Evolutionary conservation across 1,140 invertebrate species (phyloP), one percentile per base, ranked within the genome.

Genomic region (Drosophila repletoides): DNA sequence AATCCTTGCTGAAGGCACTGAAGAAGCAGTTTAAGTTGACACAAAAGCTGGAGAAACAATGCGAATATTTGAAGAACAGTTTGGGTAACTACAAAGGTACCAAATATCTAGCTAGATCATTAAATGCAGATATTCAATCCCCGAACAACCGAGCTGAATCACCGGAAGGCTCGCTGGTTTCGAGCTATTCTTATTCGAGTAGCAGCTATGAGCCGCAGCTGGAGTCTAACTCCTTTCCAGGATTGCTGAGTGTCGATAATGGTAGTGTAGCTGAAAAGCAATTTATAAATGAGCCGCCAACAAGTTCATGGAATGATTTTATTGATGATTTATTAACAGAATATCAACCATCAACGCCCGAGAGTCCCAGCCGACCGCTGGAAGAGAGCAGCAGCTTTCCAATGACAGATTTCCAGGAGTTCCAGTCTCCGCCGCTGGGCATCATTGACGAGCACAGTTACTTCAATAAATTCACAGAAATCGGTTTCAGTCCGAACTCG

Each of bases 401-500:
- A n/a, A n/a, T n/a, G n/a, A n/a, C n/a, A n/a, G 40, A 10, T 0
- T 10, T 66, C 4, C 48, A 28, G 24, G 38, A 65, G 10, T 33
- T 33, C 10, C 33, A 43, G 28, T 12, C 51, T 38, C 9, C 45
- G 5, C 14, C 38, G 6, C 24, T 48, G 29, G 38, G 19, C 1
- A n/a, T 51, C 2, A 60, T 64, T 28, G 59, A 71, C 7, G 61
- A 65, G 29, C 67, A 63, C 33, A 66, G 60, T 12, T 70, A 67
- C 9, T 67, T 75, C 21, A 72, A 74, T 58, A 90, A 93, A 5
- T 91, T 91, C 41, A 90, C 90, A 55, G 90, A 91, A 33, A 91
- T 93, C 33, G 92, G 92, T 69, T 92, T 91, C 63, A 93, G 92
- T 68, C 83, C 91, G 0, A 90, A 74, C 40, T 93, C 92, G 45